Conservation (phyloP, 2,888 invertebrate genomes). For the Pseudococcus viburni region DNA sequence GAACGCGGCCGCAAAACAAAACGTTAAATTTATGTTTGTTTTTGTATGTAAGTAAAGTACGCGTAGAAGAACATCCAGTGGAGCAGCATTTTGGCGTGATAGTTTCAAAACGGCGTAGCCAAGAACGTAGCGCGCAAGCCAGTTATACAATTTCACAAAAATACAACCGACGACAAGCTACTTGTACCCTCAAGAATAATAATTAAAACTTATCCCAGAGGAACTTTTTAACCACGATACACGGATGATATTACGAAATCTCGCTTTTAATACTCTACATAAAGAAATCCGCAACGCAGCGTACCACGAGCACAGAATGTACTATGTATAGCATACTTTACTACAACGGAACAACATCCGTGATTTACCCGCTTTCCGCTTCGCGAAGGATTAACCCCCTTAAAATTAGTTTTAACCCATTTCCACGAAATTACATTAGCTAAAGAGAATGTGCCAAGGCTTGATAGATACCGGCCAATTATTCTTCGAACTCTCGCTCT, state of each 20-base stretch:
- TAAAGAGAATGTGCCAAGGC: constrained; percentile 60
- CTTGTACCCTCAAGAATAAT: constrained; percentile 49
- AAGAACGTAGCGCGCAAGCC: not conserved
- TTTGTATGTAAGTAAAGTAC: not conserved
- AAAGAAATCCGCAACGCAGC: constrained; percentile 16
- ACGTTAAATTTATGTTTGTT: constrained; percentile 16
- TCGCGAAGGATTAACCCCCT: constrained; percentile 53
- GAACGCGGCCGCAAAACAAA: constrained; percentile 6
- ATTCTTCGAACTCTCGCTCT: constrained; percentile 47
- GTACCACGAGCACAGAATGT: not conserved
- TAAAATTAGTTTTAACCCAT: constrained; percentile 61
- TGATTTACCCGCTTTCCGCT: constrained; percentile 29
- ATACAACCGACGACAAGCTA: constrained; percentile 55
- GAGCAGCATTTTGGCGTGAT: constrained; percentile 13
- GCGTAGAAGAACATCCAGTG: not conserved
- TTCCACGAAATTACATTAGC: constrained; percentile 56
- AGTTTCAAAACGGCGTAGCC: not conserved
- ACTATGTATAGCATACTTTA: not conserved
- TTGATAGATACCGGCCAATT: constrained; percentile 62
- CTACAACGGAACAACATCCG: constrained; percentile 25
- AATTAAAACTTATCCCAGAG: constrained; percentile 46
- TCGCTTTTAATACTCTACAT: constrained; percentile 17
- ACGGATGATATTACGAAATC: constrained; percentile 41
- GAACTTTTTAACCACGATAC: constrained; percentile 39
- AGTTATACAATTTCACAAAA: constrained; percentile 40